A percentile compares a stretch with the other conserved stretches of the same genome.
These are phyloP conservation scores for Hypolimnas misippus DNA, from an alignment of 2,888 invertebrate species.

Conservation along the genomic window DNA sequence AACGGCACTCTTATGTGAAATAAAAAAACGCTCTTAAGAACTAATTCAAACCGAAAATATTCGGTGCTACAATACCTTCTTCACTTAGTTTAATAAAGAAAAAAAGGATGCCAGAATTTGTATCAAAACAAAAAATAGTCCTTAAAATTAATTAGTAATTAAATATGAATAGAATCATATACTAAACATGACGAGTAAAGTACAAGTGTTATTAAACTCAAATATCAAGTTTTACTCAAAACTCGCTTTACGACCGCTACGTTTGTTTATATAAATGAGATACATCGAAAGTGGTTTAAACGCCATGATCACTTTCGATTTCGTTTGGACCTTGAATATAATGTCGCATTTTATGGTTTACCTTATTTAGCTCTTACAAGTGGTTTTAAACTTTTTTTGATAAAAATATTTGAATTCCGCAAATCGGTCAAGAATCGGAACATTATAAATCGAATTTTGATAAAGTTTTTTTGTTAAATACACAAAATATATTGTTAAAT, in stretches of 20 bases:
- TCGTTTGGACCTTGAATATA: slow-evolving; percentile 41
- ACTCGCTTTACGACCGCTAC: slow-evolving; percentile 40
- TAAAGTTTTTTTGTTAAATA: not conserved
- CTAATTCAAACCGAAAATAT: too few relatives aligned
- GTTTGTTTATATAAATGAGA: slow-evolving; percentile 37
- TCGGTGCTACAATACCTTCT: too few relatives aligned
- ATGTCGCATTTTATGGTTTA: slow-evolving; percentile 34
- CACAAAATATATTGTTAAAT: too few relatives aligned
- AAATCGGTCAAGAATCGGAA: not conserved
- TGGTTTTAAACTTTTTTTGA: not conserved
- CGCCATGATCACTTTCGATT: slow-evolving; percentile 46
- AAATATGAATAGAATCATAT: slow-evolving; percentile 14
- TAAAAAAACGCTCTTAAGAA: too few relatives aligned
- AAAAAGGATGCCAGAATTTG: too few relatives aligned
- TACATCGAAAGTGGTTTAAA: slow-evolving; percentile 48
- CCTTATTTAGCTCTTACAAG: slow-evolving; percentile 1
- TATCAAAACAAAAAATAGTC: too few relatives aligned
- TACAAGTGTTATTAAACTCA: slow-evolving; percentile 31
- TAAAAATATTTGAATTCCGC: not conserved
- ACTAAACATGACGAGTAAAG: slow-evolving; percentile 23
- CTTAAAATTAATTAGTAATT: too few relatives aligned
- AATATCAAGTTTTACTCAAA: slow-evolving; percentile 41
- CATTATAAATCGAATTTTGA: not conserved
- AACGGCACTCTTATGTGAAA: too few relatives aligned
- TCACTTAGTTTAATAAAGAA: too few relatives aligned